Evolutionary conservation across 2,888 invertebrate genomes (phyloP), one percentile per base, ranked within the genome.

Genomic region (Calliphora vomitoria): DNA sequence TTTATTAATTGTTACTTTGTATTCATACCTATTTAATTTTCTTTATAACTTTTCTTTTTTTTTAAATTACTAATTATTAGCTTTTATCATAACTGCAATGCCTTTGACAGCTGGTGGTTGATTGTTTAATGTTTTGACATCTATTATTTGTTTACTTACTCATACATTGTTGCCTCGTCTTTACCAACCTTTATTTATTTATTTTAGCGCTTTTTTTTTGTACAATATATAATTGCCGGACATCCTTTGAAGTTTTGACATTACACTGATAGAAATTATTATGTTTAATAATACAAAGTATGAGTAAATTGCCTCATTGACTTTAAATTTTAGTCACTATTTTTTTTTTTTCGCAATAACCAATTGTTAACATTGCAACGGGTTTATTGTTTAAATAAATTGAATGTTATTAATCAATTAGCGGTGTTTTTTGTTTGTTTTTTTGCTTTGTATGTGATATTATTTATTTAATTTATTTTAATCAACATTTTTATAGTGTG

Each of bases 151-250:
- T 50, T 41, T 20, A 15, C 8, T 20, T 10, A 41, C 15, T 44
- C 11, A 13, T 20, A 8, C 47, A n/a, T 35, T 79, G 35, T 31
- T 60, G 31, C 20, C 31, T 4, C 18, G 10, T 53, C 25, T 18
- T 72, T 72, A 64, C 13, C 47, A 66, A 66, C 55, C 64, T 84
- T 72, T 79, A 35, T 60, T 79, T 79, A 35, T 60, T 79, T 71
- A 38, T 50, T 64, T 47, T 38, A 47, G 6, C 38, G 38, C 2
- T 69, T 60, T 69, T 60, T 44, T 62, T 79, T 71, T 53, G 20
- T 20, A n/a, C n/a, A n/a, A n/a, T n/a, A 15, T 13, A 62, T 69
- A 85, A 85, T 85, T 80, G 62, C 80, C 85, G 85, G 85, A 80
- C 74, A 62, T 85, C 80, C 85, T 80, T 80, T 75, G 62, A 80